Base-by-base conservation (phyloP, 2,888 invertebrate genomes). In the Leptinotarsa tumamoca region DNA sequence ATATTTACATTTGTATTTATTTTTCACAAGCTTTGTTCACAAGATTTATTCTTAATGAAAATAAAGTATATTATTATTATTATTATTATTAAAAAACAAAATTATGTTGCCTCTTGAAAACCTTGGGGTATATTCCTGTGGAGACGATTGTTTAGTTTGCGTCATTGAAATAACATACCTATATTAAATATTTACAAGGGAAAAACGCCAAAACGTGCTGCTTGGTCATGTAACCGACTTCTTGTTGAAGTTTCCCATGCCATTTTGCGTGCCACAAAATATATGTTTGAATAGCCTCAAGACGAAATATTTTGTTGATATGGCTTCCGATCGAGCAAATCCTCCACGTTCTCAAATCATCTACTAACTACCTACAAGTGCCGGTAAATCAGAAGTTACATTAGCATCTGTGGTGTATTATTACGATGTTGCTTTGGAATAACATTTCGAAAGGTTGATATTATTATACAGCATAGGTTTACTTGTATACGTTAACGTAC, bases 241-340 rank as follows among this genome's bases (percentile, higher is more conserved):
- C 63, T 63, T 63, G 63, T 63, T 63, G 33, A 63, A 63, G 33
- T 63, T 63, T 63, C 63, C 33, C 63, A 63, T 63, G 33, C 33
- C 63, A 63, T 63, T 63, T 63, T 63, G 43, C 63, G 63, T 63
- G 63, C 63, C 63, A 63, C 63, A 63, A 63, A 63, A 63, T 63
- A 63, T 63, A 63, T 63, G 63, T 63, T 63, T 18, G n/a, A 17
- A 63, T 43, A 63, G 63, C 63, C 63, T n/a, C 7, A n/a, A 63
- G 63, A 15, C 10, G 17, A 33, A 63, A 63, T 63, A 63, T 63
- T 63, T 63, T 63, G 63, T 63, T n/a, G 63, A 43, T 43, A 63
- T 63, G 63, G 63, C 63, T 63, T 43, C 63, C 63, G 63, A 63
- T 63, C 33, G 63, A 27, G 27, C 63, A 63, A 63, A 63, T 43